Percentiles rank a stretch among this genome's conserved stretches.
Conservation (phyloP, 64 coral and sea anemone species). For the Acropora tenuis region DNA sequence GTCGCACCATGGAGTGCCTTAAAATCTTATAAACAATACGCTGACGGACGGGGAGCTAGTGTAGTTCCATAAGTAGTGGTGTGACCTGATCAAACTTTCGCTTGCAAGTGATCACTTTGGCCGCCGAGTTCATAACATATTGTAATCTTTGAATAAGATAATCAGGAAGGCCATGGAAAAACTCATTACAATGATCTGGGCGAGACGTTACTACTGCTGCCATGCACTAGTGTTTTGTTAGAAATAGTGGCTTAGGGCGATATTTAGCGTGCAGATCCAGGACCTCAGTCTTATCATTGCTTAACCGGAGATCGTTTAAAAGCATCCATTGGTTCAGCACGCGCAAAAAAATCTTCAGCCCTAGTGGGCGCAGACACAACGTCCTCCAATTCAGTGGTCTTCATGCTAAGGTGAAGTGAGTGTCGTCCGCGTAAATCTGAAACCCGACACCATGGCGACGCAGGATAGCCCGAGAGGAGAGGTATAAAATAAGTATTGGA, state of each 20-base stretch:
- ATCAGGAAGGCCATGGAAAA: constrained; percentile 28
- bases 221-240: constrained; percentile 3
- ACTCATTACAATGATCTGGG: constrained; percentile 10
- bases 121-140: constrained; percentile 2
- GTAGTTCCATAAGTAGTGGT: constrained; percentile 28
- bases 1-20: not conserved
- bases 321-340: constrained; percentile 1
- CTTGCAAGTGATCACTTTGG: constrained; percentile 2
- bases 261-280: not conserved
- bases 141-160: not conserved
- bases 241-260: not conserved
- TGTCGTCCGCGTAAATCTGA: not conserved
- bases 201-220: constrained; percentile 6
- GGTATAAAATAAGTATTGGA: not conserved
- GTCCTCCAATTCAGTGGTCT: constrained; percentile 3
- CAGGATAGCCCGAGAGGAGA: not conserved
- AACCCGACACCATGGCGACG: constrained; percentile 2
- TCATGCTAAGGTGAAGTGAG: constrained; percentile 6
- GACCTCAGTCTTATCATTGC: not conserved
- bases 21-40: constrained; percentile 37
- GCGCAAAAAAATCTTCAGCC: not conserved
- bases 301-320: not conserved
- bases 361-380: not conserved
- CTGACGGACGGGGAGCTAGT: constrained; percentile 13
- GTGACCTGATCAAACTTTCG: constrained; percentile 29